Percentiles rank a stretch among this genome's conserved stretches.
Evolutionary conservation across 2,113 vertebrate genomes (phyloP).

Genomic region (Synodontis membranacea): DNA sequence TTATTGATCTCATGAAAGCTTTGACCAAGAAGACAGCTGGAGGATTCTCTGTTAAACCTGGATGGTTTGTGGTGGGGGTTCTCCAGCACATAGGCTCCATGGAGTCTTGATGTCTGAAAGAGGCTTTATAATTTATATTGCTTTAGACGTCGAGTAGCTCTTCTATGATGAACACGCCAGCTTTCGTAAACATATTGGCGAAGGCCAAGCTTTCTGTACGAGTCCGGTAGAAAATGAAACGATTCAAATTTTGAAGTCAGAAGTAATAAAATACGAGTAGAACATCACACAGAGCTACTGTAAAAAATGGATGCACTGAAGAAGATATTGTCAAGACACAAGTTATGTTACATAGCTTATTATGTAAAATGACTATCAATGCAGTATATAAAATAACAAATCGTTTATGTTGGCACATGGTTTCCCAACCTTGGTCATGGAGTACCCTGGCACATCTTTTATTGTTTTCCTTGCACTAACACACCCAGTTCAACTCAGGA

Average conservation of each 20-base stretch:
- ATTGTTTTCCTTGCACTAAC: neutral
- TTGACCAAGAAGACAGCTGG: slow-evolving; percentile 40
- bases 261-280: neutral
- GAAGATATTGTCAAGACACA: neutral
- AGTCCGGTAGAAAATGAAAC: neutral
- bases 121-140: slow-evolving; percentile 31
- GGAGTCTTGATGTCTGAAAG: slow-evolving; percentile 20
- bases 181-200: neutral
- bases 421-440: neutral
- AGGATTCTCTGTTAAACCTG: slow-evolving; percentile 37
- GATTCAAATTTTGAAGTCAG: neutral
- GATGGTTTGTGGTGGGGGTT: slow-evolving; percentile 17
- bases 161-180: neutral
- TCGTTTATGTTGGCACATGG: neutral
- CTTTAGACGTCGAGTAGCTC: slow-evolving; percentile 10
- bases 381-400: neutral
- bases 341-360: neutral
- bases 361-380: neutral
- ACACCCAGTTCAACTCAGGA: neutral
- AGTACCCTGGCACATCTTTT: neutral
- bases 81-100: slow-evolving; percentile 11
- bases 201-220: neutral
- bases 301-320: neutral
- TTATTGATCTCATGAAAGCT: slow-evolving; percentile 53
- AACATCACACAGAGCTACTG: neutral